Evolutionary conservation across 2,797 vertebrate genomes (phyloP).

Genomic region (Carduelis carduelis): DNA sequence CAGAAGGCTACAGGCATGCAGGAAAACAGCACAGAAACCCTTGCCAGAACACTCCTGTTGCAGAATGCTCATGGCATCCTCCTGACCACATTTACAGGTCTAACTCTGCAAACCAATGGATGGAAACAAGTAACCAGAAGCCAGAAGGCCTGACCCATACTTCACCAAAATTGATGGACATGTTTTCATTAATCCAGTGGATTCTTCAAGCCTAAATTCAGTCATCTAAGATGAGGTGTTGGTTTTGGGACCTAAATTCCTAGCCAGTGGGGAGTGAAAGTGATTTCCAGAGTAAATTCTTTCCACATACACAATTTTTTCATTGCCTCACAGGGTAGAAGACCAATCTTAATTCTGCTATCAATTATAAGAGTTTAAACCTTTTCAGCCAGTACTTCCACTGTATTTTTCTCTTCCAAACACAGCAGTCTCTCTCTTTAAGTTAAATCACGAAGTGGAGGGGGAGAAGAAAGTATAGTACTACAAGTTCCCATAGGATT

Average conservation of each 20-base stretch:
- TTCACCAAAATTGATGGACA: neutral
- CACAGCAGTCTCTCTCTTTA: neutral
- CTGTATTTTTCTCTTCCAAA: neutral
- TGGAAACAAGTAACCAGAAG: neutral
- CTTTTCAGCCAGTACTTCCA: neutral
- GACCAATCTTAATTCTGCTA: neutral
- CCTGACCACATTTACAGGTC: neutral
- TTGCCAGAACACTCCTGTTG: neutral
- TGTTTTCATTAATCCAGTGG: neutral
- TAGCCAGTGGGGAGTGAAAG: neutral
- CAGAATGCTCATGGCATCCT: neutral
- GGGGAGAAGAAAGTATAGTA: neutral
- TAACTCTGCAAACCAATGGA: neutral
- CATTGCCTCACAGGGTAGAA: neutral
- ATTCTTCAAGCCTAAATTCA: neutral
- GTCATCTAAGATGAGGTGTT: neutral
- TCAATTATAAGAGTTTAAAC: neutral
- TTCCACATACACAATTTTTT: neutral
- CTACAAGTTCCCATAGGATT: neutral
- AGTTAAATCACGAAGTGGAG: neutral
- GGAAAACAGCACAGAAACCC: neutral
- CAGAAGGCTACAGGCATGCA: neutral
- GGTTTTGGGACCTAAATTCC: neutral
- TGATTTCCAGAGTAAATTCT: neutral
- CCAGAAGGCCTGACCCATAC: neutral